Evolutionary conservation across 2,888 invertebrate genomes (phyloP).

Genomic region (Ennomos fuscantarius): DNA sequence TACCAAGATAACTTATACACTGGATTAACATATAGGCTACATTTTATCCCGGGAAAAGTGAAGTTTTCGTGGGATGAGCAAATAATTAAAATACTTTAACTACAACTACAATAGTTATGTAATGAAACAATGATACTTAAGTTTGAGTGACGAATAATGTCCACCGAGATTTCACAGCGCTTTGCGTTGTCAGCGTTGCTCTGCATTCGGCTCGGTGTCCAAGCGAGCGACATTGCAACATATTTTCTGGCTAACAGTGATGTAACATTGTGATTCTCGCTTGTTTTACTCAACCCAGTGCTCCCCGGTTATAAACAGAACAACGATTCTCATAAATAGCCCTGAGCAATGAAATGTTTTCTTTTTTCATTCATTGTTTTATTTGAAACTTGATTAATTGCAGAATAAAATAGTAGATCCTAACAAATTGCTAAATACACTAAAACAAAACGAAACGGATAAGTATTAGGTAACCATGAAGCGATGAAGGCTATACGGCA

Average conservation of each 20-base stretch:
- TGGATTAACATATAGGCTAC: no score
- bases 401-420: not conserved
- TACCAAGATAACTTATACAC: no score
- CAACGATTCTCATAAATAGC: conserved; percentile 36
- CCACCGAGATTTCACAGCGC: conserved; percentile 40
- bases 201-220: conserved; percentile 52
- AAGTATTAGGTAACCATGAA: no score
- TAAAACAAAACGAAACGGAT: no score
- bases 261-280: conserved; percentile 46
- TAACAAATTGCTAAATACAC: no score
- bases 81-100: no score
- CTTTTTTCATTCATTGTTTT: conserved; percentile 16
- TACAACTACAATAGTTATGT: conserved; percentile 11
- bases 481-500: no score
- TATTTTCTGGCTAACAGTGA: conserved; percentile 52
- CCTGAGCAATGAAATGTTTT: conserved; percentile 14
- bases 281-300: conserved; percentile 44
- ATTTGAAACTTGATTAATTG: conserved; percentile 29
- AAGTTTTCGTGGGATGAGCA: no score
- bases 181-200: conserved; percentile 46
- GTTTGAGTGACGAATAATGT: conserved; percentile 42
- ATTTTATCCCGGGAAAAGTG: no score
- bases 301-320: conserved; percentile 35
- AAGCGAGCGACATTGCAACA: conserved; percentile 51
- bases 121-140: conserved; percentile 13